A percentile compares a stretch with the other conserved stretches of the same genome.
Conservation (phyloP, 2,888 invertebrate species). For the Lutraria lutraria region DNA sequence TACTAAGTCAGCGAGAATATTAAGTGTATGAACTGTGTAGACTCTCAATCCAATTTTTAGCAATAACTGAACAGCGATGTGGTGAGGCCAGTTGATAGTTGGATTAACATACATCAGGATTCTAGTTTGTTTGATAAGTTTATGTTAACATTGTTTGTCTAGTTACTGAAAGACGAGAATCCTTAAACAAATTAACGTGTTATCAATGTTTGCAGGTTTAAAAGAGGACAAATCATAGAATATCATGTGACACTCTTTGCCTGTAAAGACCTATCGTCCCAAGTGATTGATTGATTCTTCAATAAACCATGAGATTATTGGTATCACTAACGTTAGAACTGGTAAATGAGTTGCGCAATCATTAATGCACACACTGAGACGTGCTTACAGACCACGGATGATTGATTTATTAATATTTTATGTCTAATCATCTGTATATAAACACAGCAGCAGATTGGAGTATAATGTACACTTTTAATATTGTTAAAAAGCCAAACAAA, state of each 20-base stretch:
- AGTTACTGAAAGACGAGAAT: conserved; percentile 4
- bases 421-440: no score
- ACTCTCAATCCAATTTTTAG: not conserved
- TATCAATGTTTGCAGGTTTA: conserved; percentile 11
- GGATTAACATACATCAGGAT: not conserved
- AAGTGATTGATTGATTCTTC: not conserved
- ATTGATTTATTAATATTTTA: no score
- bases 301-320: not conserved
- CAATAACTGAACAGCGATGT: not conserved
- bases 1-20: no score
- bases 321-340: not conserved
- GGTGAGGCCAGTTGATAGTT: not conserved
- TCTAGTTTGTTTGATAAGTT: not conserved
- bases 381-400: no score
- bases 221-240: not conserved
- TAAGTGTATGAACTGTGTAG: no score
- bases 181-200: conserved; percentile 5
- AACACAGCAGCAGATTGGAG: no score
- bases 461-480: no score
- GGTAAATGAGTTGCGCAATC: not conserved
- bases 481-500: no score
- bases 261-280: not conserved
- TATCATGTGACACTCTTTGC: not conserved
- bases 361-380: not conserved
- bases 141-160: conserved; percentile 11